Evolutionary conservation across 2,113 vertebrate genomes (phyloP).

Genomic region (Mirounga angustirostris): DNA sequence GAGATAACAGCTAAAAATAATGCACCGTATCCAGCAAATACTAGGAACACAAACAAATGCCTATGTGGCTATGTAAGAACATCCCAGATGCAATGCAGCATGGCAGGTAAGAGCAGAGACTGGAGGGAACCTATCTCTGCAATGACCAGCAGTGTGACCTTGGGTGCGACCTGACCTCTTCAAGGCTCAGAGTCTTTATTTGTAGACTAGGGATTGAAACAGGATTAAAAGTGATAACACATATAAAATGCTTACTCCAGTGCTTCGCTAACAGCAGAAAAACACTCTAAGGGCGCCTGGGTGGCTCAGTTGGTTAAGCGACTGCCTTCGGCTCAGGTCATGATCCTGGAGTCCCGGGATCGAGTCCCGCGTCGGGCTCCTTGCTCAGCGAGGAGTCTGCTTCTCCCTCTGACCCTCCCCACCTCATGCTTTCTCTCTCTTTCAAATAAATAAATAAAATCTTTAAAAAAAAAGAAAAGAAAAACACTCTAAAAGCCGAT

Average conservation of each 20-base stretch:
- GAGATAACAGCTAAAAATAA: not conserved
- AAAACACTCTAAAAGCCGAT: not conserved
- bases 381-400: no score
- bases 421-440: no score
- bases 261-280: not conserved
- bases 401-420: no score
- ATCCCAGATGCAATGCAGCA: not conserved
- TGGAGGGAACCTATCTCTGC: not conserved
- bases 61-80: not conserved
- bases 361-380: no score
- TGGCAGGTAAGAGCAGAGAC: not conserved
- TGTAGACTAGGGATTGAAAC: not conserved
- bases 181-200: not conserved
- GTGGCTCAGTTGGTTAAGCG: no score
- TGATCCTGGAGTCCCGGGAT: no score
- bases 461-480: no score
- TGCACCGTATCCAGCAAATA: not conserved
- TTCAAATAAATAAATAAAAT: no score
- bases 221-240: not conserved
- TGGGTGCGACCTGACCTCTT: not conserved
- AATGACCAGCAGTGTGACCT: not conserved
- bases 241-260: not conserved
- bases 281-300: no score
- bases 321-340: no score
- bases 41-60: not conserved